Evolutionary conservation across 2,888 invertebrate genomes (phyloP), one percentile per base, ranked within the genome.

Genomic region (Hyles lineata): DNA sequence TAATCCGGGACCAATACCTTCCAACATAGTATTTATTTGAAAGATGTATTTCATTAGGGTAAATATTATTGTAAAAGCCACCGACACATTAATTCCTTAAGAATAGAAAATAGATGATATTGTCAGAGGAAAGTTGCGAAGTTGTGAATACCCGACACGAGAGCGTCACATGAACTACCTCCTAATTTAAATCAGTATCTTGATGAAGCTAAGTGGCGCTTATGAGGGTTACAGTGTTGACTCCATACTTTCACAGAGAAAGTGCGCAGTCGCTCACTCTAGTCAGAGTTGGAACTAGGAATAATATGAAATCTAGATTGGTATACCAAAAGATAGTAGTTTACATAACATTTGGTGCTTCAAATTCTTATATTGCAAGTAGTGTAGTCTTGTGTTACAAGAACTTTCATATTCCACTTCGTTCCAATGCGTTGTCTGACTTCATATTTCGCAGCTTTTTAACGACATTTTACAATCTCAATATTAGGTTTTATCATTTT

Each of bases 41-140:
- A 92, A 92, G 87, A 91, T 92, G 90, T 93, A 92, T 93, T 91
- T 94, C 92, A 91, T 93, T 93, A 94, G 91, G 89, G 84, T 94
- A 93, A 94, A 93, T 92, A 87, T 90, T 92, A 92, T 91, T 89
- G 75, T 89, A 92, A 93, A 94, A 92, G 94, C 94, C 95, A 95
- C 95, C 95, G 95, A 95, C 95, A 95, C 93, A 92, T 92, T 94
- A 92, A 93, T 93, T 93, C 90, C 92, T 93, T 95, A 94, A 94
- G 94, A 87, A 89, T 94, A 94, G 94, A 93, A 93, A 93, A 92
- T 94, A 94, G 90, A 92, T 89, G 90, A 79, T 61, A 84, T 84
- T 88, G 92, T 92, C 92, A 85, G 87, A 85, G 89, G 91, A 93
- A 93, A 93, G 94, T 93, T 94, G 94, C 94, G 94, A 93, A 93